A percentile compares a stretch with the other conserved stretches of the same genome.
Evolutionary conservation across 1,140 invertebrate species (phyloP).

Genomic region (Rhizoglyphus robini): DNA sequence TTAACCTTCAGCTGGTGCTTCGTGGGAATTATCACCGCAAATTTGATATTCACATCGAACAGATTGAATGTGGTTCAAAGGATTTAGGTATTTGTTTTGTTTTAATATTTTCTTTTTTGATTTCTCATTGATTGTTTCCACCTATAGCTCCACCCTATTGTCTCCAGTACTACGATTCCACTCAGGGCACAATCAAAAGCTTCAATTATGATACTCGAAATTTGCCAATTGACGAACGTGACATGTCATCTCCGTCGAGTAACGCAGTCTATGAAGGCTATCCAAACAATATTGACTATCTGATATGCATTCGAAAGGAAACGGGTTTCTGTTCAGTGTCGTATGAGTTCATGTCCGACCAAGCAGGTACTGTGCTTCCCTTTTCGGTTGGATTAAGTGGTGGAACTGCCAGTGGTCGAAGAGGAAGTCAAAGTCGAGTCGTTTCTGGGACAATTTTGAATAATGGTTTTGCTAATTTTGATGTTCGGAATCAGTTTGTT

Average conservation of each 20-base stretch:
- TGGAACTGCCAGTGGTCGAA: too few species aligned
- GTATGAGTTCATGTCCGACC: slow-evolving; percentile 34
- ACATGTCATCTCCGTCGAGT: background rate
- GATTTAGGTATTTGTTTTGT: slow-evolving; percentile 25
- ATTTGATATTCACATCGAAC: slow-evolving; percentile 60
- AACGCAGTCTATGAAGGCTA: slow-evolving; percentile 23
- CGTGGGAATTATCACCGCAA: slow-evolving; percentile 50
- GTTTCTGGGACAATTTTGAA: too few species aligned
- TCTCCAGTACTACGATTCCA: slow-evolving; percentile 55
- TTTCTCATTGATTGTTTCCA: background rate
- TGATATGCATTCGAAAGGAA: slow-evolving; percentile 30
- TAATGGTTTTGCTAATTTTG: too few species aligned
- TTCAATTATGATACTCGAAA: slow-evolving; percentile 41
- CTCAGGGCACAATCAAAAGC: slow-evolving; percentile 50
- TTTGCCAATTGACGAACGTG: background rate
- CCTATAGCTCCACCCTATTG: slow-evolving; percentile 54
- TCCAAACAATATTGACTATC: slow-evolving; percentile 44
- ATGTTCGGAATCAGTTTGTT: too few species aligned
- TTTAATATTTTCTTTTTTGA: background rate
- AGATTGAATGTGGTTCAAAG: slow-evolving; percentile 53
- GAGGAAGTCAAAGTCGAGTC: slow-evolving; percentile 1
- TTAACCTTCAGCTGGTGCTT: slow-evolving; percentile 36
- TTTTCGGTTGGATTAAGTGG: slow-evolving; percentile 25
- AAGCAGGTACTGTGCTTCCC: slow-evolving; percentile 17
- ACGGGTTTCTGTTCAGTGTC: slow-evolving; percentile 36